Percentiles rank a stretch among this genome's conserved stretches.
phyloP scores from a whole-genome alignment of 2,797 vertebrate species.

The Protonibea diacanthus region DNA sequence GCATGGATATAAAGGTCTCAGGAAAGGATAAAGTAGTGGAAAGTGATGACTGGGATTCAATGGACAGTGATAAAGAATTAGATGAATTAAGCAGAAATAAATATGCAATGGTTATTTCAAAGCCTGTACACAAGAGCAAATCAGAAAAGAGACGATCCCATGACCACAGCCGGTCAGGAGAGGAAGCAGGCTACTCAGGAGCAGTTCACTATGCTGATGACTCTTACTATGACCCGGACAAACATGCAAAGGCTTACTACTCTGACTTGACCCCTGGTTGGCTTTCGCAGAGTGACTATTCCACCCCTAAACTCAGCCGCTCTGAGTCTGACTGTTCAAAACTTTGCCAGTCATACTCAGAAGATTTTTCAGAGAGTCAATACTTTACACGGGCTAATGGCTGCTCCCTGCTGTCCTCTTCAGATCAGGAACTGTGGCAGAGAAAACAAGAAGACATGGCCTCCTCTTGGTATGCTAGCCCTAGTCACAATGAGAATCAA shows the following conservation, averaged over 20 bases:
- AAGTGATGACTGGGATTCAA: constrained; percentile 92
- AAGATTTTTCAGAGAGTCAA: constrained; percentile 97
- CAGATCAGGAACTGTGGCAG: constrained; percentile 97
- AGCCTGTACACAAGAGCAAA: constrained; percentile 89
- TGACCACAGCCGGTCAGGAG: constrained; percentile 83
- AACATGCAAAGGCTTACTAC: constrained; percentile 88
- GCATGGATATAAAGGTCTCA: constrained; percentile 95
- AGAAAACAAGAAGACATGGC: constrained; percentile 93
- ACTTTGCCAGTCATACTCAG: constrained; percentile 97
- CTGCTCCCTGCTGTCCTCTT: constrained; percentile 93
- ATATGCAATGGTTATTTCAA: constrained; percentile 92
- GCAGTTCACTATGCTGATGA: constrained; percentile 87
- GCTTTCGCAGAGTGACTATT: constrained; percentile 97
- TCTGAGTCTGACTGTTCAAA: constrained; percentile 99
- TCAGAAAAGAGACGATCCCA: constrained; percentile 87
- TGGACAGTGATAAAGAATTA: constrained; percentile 94
- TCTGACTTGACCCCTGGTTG: constrained; percentile 90
- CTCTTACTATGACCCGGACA: constrained; percentile 86
- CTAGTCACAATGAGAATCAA: constrained; percentile 85
- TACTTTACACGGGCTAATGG: constrained; percentile 94
- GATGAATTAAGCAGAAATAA: constrained; percentile 94
- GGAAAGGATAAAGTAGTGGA: constrained; percentile 89
- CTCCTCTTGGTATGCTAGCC: constrained; percentile 87
- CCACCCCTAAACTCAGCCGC: constrained; percentile 94
- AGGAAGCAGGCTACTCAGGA: constrained; percentile 84